Conservation (phyloP, 2,113 vertebrate genomes). For the Vidua chalybeata region DNA sequence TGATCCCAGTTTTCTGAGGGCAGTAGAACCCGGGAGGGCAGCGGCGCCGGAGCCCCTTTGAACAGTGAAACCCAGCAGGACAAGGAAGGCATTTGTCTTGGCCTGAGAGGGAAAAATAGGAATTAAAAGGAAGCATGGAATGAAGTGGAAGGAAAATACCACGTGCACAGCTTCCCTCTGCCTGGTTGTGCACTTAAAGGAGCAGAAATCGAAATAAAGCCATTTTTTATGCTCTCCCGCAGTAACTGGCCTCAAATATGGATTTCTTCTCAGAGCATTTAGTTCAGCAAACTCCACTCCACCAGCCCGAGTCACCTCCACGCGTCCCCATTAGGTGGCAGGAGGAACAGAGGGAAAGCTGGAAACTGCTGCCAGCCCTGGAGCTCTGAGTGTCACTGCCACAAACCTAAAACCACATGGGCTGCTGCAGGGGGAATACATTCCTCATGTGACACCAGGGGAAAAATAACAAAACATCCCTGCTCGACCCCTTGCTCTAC, state of each 20-base stretch:
- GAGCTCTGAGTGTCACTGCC: accelerated
- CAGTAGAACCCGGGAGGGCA: constrained; percentile 83
- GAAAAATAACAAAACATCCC: not conserved
- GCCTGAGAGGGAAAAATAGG: constrained; percentile 47
- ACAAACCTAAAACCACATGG: accelerated
- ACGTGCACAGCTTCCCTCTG: accelerated
- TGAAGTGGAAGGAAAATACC: not conserved
- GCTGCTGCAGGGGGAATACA: not conserved
- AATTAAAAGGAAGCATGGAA: not conserved
- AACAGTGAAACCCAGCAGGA: constrained; percentile 81
- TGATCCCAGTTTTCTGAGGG: constrained; percentile 68
- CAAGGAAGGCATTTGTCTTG: constrained; percentile 78
- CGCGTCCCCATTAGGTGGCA: not conserved
- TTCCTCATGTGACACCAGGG: not conserved
- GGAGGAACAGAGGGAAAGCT: not conserved
- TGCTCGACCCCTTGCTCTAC: accelerated
- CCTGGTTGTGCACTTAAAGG: not conserved
- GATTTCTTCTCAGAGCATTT: accelerated
- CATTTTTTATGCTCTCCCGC: not conserved
- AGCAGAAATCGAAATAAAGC: not conserved
- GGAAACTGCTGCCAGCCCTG: not conserved
- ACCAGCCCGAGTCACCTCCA: not conserved
- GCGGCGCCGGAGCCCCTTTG: constrained; percentile 64
- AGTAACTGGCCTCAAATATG: not conserved
- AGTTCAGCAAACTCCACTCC: not conserved